phyloP scores from a whole-genome alignment of 2,113 vertebrate species.

The Phocoena phocoena region DNA sequence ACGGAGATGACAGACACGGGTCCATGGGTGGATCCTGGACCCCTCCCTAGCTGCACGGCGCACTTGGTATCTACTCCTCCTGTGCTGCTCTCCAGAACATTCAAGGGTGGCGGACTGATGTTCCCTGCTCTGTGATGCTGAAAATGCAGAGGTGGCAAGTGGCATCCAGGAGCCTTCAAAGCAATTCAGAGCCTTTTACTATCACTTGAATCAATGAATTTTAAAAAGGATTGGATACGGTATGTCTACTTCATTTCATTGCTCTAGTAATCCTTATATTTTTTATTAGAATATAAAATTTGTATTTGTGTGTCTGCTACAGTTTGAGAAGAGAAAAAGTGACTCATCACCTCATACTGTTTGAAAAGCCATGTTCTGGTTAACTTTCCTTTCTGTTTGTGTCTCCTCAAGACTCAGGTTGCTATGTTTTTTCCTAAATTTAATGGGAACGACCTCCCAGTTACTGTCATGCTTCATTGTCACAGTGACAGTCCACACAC shows the following conservation, averaged over 20 bases:
- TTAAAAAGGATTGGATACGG: neutral
- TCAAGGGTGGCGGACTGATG: neutral
- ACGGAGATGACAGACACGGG: too few species aligned
- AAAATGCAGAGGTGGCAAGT: neutral
- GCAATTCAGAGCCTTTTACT: neutral
- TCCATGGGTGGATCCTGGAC: too few species aligned
- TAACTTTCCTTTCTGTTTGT: neutral
- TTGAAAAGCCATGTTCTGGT: neutral
- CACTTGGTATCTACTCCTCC: neutral
- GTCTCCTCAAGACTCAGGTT: neutral
- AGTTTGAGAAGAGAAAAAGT: neutral
- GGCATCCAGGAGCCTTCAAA: neutral
- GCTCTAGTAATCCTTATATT: neutral
- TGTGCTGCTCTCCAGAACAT: neutral
- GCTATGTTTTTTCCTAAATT: neutral
- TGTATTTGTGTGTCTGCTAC: neutral
- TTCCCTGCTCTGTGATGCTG: rapidly evolving
- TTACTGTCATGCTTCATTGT: rapidly evolving
- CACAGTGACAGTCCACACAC: neutral
- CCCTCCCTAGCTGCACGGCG: neutral
- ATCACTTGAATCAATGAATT: neutral
- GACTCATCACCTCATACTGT: neutral
- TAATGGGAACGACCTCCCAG: neutral
- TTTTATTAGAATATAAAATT: neutral
- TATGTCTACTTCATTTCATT: neutral